Conservation (phyloP, 1,140 invertebrate species). For the Ruditapes philippinarum region DNA sequence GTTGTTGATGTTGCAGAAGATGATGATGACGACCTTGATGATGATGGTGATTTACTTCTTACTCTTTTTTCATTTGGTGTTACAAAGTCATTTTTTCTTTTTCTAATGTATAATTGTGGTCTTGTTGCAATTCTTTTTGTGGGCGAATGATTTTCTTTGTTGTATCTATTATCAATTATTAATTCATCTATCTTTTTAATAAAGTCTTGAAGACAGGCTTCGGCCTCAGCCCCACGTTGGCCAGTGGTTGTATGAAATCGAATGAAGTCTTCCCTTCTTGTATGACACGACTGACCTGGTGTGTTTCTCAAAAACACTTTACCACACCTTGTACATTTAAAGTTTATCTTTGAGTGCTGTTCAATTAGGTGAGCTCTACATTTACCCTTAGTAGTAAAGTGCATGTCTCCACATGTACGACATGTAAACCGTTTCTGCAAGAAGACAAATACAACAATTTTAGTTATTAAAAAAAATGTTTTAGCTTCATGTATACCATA, state of each 20-base stretch:
- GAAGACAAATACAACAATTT: neutral
- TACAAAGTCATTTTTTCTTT: too few species aligned
- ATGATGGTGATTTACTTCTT: neutral
- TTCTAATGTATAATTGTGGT: too few species aligned
- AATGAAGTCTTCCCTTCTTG: too few species aligned
- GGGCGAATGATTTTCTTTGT: too few species aligned
- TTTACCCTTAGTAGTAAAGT: neutral
- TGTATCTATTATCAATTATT: too few species aligned
- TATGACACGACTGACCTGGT: too few species aligned
- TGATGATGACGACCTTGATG: neutral
- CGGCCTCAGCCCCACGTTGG: too few species aligned
- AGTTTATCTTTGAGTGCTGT: neutral
- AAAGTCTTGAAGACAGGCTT: too few species aligned
- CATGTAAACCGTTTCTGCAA: neutral
- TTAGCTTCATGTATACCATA: neutral
- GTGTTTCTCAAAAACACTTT: too few species aligned
- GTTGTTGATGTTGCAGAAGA: neutral
- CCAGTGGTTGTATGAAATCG: too few species aligned
- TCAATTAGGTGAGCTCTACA: neutral
- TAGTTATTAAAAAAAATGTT: neutral
- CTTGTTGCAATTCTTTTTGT: too few species aligned
- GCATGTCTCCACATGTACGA: neutral
- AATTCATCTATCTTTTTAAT: too few species aligned
- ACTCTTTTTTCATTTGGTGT: neutral
- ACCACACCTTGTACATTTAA: neutral